Conservation (phyloP, 1,140 invertebrate species). For the Idris sp. region DNA sequence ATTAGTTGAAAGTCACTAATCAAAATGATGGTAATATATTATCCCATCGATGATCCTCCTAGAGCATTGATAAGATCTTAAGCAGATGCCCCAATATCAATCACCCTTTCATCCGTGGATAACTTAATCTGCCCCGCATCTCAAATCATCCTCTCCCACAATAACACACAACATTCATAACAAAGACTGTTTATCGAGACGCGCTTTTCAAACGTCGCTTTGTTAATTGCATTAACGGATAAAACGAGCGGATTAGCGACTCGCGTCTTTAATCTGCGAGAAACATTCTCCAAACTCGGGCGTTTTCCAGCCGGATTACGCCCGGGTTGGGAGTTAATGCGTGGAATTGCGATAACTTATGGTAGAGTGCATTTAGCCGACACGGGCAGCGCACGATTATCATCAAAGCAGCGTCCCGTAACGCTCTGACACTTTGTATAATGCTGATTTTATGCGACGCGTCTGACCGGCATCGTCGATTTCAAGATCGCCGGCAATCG, state of each 20-base stretch:
- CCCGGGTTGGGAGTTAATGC: conserved; percentile 41
- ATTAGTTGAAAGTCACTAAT: not conserved
- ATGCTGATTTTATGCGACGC: conserved; percentile 49
- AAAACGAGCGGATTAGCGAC: conserved; percentile 36
- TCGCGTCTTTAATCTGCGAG: conserved; percentile 37
- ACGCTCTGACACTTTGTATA: conserved; percentile 39
- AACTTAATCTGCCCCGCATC: not conserved
- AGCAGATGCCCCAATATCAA: conserved; percentile 3
- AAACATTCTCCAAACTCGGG: conserved; percentile 35
- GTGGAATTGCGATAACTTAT: conserved; percentile 56
- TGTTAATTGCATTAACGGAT: conserved; percentile 45
- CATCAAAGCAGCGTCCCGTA: conserved; percentile 31
- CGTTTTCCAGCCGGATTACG: conserved; percentile 50
- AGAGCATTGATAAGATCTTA: conserved; percentile 3
- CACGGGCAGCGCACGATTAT: conserved; percentile 44
- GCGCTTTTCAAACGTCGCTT: conserved; percentile 23
- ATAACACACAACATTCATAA: conserved; percentile 1
- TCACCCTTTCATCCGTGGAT: conserved; percentile 3
- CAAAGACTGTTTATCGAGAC: conserved; percentile 29
- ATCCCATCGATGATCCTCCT: not conserved
- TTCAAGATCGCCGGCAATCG: conserved; percentile 25
- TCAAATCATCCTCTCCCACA: not conserved
- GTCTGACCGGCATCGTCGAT: conserved; percentile 37
- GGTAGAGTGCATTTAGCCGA: conserved; percentile 43
- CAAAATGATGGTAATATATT: not conserved